phyloP scores from a whole-genome alignment of 2,113 vertebrate genomes.

The Channa argus region DNA sequence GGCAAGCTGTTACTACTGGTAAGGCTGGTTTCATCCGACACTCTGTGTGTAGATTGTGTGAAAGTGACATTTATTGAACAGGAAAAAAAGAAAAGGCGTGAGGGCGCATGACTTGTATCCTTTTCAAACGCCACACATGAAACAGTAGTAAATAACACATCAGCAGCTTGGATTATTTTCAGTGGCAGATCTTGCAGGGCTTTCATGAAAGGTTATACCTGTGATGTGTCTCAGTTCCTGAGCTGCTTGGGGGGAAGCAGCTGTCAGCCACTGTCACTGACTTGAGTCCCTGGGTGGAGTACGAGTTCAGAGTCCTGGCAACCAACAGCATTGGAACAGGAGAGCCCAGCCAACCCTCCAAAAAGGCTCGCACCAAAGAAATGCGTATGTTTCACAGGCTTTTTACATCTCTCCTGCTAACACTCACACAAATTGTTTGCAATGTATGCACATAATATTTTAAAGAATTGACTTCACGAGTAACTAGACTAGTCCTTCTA shows the following conservation, averaged over 20 bases:
- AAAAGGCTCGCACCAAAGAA: constrained; percentile 91
- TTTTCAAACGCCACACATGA: constrained; percentile 33
- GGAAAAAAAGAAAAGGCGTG: neutral
- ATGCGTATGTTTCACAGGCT: constrained; percentile 84
- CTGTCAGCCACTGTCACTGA: constrained; percentile 90
- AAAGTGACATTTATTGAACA: constrained; percentile 1
- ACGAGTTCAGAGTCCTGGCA: constrained; percentile 93
- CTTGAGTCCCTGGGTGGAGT: constrained; percentile 95
- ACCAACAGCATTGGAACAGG: constrained; percentile 93
- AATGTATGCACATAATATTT: neutral
- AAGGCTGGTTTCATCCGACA: constrained; percentile 29
- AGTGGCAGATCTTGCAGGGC: constrained; percentile 31
- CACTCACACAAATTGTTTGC: neutral
- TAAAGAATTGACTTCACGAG: neutral
- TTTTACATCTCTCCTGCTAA: neutral
- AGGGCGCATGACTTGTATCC: neutral
- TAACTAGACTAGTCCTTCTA: constrained; percentile 24
- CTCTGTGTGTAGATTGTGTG: constrained; percentile 19
- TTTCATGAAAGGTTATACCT: constrained; percentile 66
- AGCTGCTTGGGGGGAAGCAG: constrained; percentile 88
- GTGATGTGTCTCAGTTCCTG: constrained; percentile 85
- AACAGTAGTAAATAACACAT: constrained; percentile 53
- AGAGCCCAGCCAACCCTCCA: constrained; percentile 92
- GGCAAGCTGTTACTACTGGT: constrained; percentile 95
- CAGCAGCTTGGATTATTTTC: constrained; percentile 39